A percentile compares a stretch with the other conserved stretches of the same genome.
phyloP scores from a whole-genome alignment of 1,140 invertebrate species.

The Hylyphantes graminicola region DNA sequence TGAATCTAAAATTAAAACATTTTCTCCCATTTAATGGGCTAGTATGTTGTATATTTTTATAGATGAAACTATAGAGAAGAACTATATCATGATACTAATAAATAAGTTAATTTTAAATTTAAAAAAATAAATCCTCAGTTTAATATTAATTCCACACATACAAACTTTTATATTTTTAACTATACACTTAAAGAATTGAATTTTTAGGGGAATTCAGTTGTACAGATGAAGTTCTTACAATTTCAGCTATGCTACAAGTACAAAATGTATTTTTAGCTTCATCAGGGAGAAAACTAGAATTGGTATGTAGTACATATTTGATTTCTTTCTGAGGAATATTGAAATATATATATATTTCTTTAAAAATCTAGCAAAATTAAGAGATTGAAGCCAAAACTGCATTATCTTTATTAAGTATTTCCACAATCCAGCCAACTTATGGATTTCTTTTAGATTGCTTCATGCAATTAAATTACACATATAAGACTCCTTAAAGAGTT shows the following conservation, averaged over 20 bases:
- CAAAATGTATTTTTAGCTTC: constrained; percentile 87
- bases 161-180: background rate
- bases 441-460: background rate
- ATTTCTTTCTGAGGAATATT: background rate
- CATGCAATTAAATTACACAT: background rate
- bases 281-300: constrained; percentile 71
- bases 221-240: constrained; percentile 86
- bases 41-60: no score
- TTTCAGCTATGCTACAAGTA: constrained; percentile 92
- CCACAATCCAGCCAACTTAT: background rate
- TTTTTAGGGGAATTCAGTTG: constrained; percentile 81
- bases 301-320: constrained; percentile 57
- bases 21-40: no score
- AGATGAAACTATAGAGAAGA: no score
- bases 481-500: no score
- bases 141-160: no score
- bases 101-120: no score
- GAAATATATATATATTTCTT: background rate
- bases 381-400: background rate
- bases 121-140: no score
- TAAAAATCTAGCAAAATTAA: background rate
- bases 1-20: no score
- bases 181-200: no score
- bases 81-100: no score
- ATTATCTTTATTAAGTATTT: background rate